Conservation (phyloP, 2,888 invertebrate species). For the Brachynemurus nebulosus region DNA sequence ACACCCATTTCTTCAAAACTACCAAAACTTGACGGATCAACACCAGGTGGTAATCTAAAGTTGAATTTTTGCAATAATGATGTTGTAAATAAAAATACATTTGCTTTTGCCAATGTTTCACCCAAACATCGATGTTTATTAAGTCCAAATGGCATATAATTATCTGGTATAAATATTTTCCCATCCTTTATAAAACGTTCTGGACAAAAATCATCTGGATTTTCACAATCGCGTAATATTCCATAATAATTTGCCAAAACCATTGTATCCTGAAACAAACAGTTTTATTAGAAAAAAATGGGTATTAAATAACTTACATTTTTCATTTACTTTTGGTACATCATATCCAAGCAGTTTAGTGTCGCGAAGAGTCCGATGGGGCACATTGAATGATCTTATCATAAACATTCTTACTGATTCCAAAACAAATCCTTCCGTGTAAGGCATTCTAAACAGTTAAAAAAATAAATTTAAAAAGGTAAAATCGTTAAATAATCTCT, state of each 20-base stretch:
- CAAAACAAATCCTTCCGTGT: constrained; percentile 61
- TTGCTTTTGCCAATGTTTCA: constrained; percentile 62
- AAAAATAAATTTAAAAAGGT: constrained; percentile 8
- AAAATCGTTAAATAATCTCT: constrained; percentile 9
- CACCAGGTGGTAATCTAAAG: constrained; percentile 49
- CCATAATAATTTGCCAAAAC: constrained; percentile 62
- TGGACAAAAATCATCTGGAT: constrained; percentile 58
- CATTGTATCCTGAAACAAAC: constrained; percentile 54
- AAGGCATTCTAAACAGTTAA: constrained; percentile 50
- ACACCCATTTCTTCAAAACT: constrained; percentile 43
- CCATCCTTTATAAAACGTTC: constrained; percentile 56
- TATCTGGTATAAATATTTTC: constrained; percentile 46
- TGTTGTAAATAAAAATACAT: constrained; percentile 62
- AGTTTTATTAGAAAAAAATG: constrained; percentile 1
- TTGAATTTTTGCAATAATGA: constrained; percentile 59
- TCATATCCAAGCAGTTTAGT: constrained; percentile 55
- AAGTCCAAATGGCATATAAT: constrained; percentile 63
- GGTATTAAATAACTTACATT: constrained; percentile 1
- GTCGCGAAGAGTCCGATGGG: constrained; percentile 61
- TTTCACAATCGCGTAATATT: constrained; percentile 54
- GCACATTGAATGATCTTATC: constrained; percentile 63
- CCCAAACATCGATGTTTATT: constrained; percentile 74
- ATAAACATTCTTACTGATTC: constrained; percentile 70
- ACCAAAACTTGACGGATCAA: constrained; percentile 46
- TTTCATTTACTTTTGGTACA: constrained; percentile 53